Evolutionary conservation across 2,888 invertebrate genomes (phyloP).

Genomic region (Clitarchus hookeri): DNA sequence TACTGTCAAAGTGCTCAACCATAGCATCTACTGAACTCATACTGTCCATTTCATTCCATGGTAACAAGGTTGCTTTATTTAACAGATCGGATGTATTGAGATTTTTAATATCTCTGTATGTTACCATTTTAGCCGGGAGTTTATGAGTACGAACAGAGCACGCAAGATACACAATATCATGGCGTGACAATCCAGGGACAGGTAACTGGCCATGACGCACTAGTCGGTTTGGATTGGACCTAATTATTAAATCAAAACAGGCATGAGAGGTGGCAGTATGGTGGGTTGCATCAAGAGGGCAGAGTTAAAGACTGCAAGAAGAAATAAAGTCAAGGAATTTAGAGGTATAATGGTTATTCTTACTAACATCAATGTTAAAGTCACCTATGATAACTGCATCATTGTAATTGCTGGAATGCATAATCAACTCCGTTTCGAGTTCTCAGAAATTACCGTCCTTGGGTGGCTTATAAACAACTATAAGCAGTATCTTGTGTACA

Average conservation of each 20-base stretch:
- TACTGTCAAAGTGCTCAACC: not conserved
- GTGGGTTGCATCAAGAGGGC: slow-evolving; percentile 22
- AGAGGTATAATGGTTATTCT: not conserved
- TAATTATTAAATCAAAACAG: slow-evolving; percentile 28
- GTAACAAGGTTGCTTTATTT: not conserved
- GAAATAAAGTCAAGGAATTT: not conserved
- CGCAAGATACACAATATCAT: not conserved
- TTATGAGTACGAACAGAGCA: slow-evolving; percentile 16
- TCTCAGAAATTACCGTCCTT: slow-evolving; percentile 17
- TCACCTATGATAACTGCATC: slow-evolving; percentile 27
- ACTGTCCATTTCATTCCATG: not conserved
- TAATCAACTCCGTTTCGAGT: not conserved
- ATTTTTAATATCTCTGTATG: not conserved
- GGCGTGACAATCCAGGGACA: not conserved
- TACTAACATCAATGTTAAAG: slow-evolving; percentile 26
- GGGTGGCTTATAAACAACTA: slow-evolving; percentile 29
- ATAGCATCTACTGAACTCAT: not conserved
- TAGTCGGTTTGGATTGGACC: not conserved
- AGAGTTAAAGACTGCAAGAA: slow-evolving; percentile 4
- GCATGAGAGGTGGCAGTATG: slow-evolving; percentile 22
- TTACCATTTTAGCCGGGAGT: slow-evolving; percentile 10
- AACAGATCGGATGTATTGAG: not conserved
- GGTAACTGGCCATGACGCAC: slow-evolving; percentile 16
- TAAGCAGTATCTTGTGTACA: not conserved
- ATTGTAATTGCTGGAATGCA: not conserved